Base-by-base conservation (phyloP, 2,797 vertebrate species). In the Glyptemys insculpta region DNA sequence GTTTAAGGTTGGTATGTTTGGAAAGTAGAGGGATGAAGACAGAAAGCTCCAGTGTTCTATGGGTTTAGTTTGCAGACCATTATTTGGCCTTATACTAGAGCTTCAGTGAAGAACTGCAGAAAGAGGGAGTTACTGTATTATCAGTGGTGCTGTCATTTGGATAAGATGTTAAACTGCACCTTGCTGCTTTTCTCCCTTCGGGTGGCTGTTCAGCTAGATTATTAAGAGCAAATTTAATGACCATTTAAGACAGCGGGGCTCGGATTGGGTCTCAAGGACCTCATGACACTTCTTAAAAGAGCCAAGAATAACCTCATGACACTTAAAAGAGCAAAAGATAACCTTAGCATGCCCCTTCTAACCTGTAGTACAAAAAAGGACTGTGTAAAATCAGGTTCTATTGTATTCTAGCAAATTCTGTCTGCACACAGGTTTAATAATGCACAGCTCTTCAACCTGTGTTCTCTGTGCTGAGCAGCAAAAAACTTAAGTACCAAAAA, bases 1-100 rank as follows among this genome's bases (percentile, higher is more conserved):
- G 87, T 99, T 99, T 96, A 99, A 99, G 99, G 99, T 99, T 93
- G 89, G 97, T 83, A 21, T 59, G 25, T 49, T 57, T 92, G 37
- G 53, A 85, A 74, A 53, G 29, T 4, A 65, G 31, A 19, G 50
- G 47, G 29, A 44, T 62, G 31, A 78, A 78, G 12, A 27, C 4
- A 23, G 31, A 23, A 95, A 59, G 9, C 41, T 3, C 41, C 52
- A 89, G 76, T 52, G 57, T 89, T 37, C 54, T n/a, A 57, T 65
- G 83, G 41, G 41, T 0, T 0, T 84, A 78, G 44, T 49, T 90
- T 89, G 44, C 23, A 25, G 85, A 88, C 52, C 6, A 11, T 88
- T 1, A 0, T 86, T 84, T 88, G 59, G 74, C 52, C 80, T 44
- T 3, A 0, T 34, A 41, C 41, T 0, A 0, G 59, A 54, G 41